phyloP scores from a whole-genome alignment of 2,888 invertebrate genomes.

The Helicoverpa assulta region DNA sequence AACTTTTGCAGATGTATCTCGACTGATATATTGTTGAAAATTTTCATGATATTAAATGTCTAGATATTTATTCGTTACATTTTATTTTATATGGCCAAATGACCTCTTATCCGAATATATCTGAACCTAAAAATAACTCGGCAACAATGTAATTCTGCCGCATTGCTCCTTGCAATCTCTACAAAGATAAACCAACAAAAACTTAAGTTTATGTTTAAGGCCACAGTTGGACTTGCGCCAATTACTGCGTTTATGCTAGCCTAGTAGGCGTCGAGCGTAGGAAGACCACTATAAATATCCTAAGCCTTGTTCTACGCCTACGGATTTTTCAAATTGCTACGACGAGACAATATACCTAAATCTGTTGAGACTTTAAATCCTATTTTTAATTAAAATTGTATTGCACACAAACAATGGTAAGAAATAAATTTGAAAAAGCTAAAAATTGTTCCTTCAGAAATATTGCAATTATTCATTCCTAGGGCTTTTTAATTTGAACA shows the following conservation, averaged over 20 bases:
- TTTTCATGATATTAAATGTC: too few species aligned
- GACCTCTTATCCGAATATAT: too few species aligned
- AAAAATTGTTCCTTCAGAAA: background rate
- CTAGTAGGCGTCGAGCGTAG: constrained; percentile 32
- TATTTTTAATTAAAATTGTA: constrained; percentile 18
- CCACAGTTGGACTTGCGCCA: constrained; percentile 51
- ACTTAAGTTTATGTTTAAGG: constrained; percentile 36
- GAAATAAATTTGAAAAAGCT: background rate
- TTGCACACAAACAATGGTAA: background rate
- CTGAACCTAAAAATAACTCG: background rate
- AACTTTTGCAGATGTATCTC: background rate
- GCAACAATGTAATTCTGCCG: constrained; percentile 18
- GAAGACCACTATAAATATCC: constrained; percentile 47
- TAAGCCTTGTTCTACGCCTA: constrained; percentile 25
- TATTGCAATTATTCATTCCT: background rate
- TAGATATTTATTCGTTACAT: too few species aligned
- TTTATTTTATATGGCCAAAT: too few species aligned
- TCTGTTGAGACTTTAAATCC: constrained; percentile 15
- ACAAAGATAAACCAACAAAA: constrained; percentile 45
- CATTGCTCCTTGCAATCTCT: background rate
- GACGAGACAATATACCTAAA: constrained; percentile 9
- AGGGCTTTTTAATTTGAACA: too few species aligned
- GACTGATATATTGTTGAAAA: too few species aligned
- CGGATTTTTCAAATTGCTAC: constrained; percentile 39
- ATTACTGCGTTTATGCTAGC: constrained; percentile 41